Base-by-base conservation (phyloP, 2,113 vertebrate species). In the Campylomormyrus numenius region DNA sequence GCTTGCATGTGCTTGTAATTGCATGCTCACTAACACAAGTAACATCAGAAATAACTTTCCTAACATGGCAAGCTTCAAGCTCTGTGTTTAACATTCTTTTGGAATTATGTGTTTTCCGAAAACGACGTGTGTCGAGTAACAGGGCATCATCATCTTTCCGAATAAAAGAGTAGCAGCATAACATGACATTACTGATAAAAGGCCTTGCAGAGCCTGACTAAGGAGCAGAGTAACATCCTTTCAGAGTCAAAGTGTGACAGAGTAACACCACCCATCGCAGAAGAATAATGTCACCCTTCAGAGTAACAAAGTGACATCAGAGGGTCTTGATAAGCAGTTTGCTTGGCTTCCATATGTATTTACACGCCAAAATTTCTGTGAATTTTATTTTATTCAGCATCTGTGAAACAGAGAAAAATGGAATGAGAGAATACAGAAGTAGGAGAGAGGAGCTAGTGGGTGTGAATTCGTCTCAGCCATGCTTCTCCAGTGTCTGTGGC, bases 361-460 rank as follows among this genome's bases (percentile, higher is more conserved):
- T 48, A 48, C 19, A 27, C 24, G 19, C 45, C 21, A n/a, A 19
- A 3, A 46, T 19, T 17, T 80, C 74, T 80, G 74, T 39, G 35
- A 24, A 24, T 85, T 85, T 85, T n/a, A 46, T 52, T 52, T 46
- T 27, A 46, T n/a, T 27, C 46, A 52, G n/a, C 11, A 8, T 87
- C 85, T 52, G 85, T 39, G n/a, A 31, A 27, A 24, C 24, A 86
- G 46, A 86, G 84, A 50, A 86, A 85, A 48, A 31, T 21, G 24
- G 17, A 46, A 85, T 2, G 83, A 24, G 83, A 85, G 83, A 27
- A 85, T 17, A 42, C 35, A 85, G 83, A 27, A 48, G 9, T 11
- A 15, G 49, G 88, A 91, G 85, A 90, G 85, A 90, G 89, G 89
- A 84, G 74, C 10, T 84, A 19, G 48, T 53, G 46, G 85, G 27